These are phyloP conservation scores for Harpagifer antarcticus DNA, from an alignment of 2,797 vertebrate genomes.

Conservation along the genomic window DNA sequence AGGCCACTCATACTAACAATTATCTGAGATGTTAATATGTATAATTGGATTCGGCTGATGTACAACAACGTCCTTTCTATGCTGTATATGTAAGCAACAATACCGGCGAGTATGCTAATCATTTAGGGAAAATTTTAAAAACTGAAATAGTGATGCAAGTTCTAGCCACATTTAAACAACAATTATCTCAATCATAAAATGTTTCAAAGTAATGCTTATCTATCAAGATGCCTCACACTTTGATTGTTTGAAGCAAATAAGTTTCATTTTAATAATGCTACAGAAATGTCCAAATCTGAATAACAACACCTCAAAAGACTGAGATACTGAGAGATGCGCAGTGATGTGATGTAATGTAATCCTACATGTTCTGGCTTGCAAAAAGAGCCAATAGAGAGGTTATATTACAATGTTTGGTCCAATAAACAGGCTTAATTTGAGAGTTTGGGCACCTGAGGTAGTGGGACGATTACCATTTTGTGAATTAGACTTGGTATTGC, in stretches of 20 bases:
- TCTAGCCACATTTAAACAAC: not conserved
- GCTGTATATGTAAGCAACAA: not conserved
- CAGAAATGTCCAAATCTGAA: not conserved
- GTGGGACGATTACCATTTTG: slow-evolving; percentile 38
- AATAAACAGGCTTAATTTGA: not conserved
- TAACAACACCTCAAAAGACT: not conserved
- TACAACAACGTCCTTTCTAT: not conserved
- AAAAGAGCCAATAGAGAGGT: not conserved
- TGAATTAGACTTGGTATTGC: not conserved
- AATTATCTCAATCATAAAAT: not conserved
- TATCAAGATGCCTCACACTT: not conserved
- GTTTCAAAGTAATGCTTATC: not conserved
- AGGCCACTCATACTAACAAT: slow-evolving; percentile 5
- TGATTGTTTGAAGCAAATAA: not conserved
- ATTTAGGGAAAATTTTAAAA: not conserved
- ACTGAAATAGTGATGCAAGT: not conserved
- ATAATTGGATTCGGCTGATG: slow-evolving; percentile 2
- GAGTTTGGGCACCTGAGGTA: slow-evolving; percentile 29
- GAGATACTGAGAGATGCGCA: not conserved
- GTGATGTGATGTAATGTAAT: slow-evolving; percentile 10
- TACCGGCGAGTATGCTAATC: not conserved
- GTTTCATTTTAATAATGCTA: not conserved
- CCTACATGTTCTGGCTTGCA: not conserved
- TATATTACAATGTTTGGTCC: not conserved
- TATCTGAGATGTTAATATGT: not conserved